These are phyloP conservation scores for Aspidiotus destructor DNA, from an alignment of 2,888 invertebrate species.

Conservation along the genomic window DNA sequence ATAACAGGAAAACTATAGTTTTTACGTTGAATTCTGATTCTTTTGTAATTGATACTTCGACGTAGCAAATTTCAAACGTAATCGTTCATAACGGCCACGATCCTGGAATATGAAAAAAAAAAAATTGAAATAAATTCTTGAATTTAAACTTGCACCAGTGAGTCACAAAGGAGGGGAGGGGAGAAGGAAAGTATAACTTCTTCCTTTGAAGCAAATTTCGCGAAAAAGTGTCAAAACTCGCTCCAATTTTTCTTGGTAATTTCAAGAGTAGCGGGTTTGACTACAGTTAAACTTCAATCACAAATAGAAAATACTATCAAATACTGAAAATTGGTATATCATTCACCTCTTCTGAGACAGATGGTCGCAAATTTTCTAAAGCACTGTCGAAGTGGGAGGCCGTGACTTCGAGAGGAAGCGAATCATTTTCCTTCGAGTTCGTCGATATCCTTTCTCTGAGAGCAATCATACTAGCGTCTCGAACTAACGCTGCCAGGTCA, in stretches of 20 bases:
- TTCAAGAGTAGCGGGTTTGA: too few relatives aligned
- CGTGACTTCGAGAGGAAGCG: slow-evolving; percentile 44
- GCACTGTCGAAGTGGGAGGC: slow-evolving; percentile 67
- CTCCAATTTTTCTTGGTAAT: not conserved
- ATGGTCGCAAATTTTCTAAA: slow-evolving; percentile 70
- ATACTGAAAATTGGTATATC: too few relatives aligned
- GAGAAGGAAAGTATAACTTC: not conserved
- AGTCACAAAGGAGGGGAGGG: not conserved
- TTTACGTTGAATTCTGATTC: not conserved
- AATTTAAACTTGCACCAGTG: not conserved
- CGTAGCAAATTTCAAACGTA: slow-evolving; percentile 31
- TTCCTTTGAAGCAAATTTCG: not conserved
- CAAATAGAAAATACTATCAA: too few relatives aligned
- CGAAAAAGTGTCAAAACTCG: not conserved
- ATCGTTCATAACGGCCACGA: slow-evolving; percentile 30
- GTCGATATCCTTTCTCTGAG: slow-evolving; percentile 61
- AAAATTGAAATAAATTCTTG: not conserved
- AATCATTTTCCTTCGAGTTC: slow-evolving; percentile 7
- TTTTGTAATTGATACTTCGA: slow-evolving; percentile 23
- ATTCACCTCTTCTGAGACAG: slow-evolving; percentile 51
- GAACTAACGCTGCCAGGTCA: slow-evolving; percentile 79
- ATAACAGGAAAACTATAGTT: too few relatives aligned
- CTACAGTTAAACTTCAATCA: too few relatives aligned
- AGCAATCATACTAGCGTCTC: slow-evolving; percentile 74
- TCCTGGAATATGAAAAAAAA: slow-evolving; percentile 27